Conservation (phyloP, 2,888 invertebrate species). For the Cabera pusaria region DNA sequence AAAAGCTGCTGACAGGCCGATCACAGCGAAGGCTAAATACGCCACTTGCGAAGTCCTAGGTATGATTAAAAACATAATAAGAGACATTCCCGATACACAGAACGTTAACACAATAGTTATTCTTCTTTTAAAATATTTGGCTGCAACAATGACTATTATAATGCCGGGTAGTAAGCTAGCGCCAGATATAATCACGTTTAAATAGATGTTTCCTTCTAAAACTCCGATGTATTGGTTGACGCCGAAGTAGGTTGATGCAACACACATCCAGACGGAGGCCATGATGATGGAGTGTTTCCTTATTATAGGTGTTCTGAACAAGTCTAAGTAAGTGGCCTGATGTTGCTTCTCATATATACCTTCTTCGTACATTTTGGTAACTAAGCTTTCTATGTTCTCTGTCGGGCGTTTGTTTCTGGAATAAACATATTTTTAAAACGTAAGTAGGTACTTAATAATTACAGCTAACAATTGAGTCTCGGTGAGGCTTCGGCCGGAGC, state of each 20-base stretch:
- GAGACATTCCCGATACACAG: slow-evolving; percentile 51
- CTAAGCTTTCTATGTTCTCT: slow-evolving; percentile 54
- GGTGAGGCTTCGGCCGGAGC: no score
- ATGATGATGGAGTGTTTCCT: slow-evolving; percentile 86
- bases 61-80: slow-evolving; percentile 62
- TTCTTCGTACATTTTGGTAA: slow-evolving; percentile 48
- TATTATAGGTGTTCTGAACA: slow-evolving; percentile 87
- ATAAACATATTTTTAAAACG: no score
- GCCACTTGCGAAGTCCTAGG: slow-evolving; percentile 50
- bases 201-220: slow-evolving; percentile 89
- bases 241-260: slow-evolving; percentile 92
- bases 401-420: slow-evolving; percentile 68
- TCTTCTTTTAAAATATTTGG: slow-evolving; percentile 58
- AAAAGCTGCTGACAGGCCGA: slow-evolving; percentile 89
- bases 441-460: no score
- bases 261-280: slow-evolving; percentile 89
- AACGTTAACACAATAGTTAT: slow-evolving; percentile 56
- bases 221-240: slow-evolving; percentile 91
- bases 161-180: slow-evolving; percentile 54
- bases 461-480: no score
- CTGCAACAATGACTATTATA: slow-evolving; percentile 54
- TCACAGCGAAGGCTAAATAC: slow-evolving; percentile 87
- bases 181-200: slow-evolving; percentile 90
- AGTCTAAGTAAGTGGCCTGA: slow-evolving; percentile 69
- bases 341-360: slow-evolving; percentile 47